Evolutionary conservation across 1,140 invertebrate species (phyloP).

Genomic region (Helicoverpa armigera): DNA sequence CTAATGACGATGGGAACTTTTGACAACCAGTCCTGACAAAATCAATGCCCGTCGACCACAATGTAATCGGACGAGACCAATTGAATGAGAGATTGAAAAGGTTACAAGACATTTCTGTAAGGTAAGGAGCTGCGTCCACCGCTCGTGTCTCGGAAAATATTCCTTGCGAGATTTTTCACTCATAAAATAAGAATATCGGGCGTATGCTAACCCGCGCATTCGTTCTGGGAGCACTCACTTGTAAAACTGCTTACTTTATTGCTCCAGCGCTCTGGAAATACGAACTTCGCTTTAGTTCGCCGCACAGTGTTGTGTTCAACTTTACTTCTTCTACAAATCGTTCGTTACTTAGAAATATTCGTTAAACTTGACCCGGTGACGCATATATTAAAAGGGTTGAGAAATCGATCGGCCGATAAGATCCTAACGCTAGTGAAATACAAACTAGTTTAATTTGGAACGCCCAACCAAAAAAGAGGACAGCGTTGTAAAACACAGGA

Average conservation of each 20-base stretch:
- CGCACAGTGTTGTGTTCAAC: slow-evolving; percentile 54
- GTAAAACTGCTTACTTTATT: slow-evolving; percentile 72
- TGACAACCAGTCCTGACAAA: slow-evolving; percentile 58
- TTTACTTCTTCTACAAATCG: slow-evolving; percentile 55
- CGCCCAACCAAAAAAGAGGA: slow-evolving; percentile 68
- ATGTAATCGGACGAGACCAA: slow-evolving; percentile 39
- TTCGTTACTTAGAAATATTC: slow-evolving; percentile 64
- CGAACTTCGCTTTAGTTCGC: slow-evolving; percentile 57
- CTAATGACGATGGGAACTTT: slow-evolving; percentile 73
- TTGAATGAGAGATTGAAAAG: slow-evolving; percentile 41
- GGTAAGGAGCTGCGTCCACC: slow-evolving; percentile 6
- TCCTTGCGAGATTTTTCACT: slow-evolving; percentile 56
- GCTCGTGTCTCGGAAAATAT: slow-evolving; percentile 52
- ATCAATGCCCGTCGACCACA: slow-evolving; percentile 43
- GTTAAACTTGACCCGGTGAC: slow-evolving; percentile 67
- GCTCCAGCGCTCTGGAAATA: slow-evolving; percentile 63
- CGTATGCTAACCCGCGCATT: slow-evolving; percentile 64
- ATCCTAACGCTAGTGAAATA: slow-evolving; percentile 71
- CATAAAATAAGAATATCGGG: slow-evolving; percentile 66
- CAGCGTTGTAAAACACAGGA: slow-evolving; percentile 71
- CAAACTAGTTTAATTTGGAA: slow-evolving; percentile 78
- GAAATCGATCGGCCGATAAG: slow-evolving; percentile 79
- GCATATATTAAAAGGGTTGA: slow-evolving; percentile 77
- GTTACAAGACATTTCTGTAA: slow-evolving; percentile 44
- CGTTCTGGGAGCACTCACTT: slow-evolving; percentile 64